Evolutionary conservation across 2,797 vertebrate species (phyloP).

Genomic region (Kryptopterus vitreolus): DNA sequence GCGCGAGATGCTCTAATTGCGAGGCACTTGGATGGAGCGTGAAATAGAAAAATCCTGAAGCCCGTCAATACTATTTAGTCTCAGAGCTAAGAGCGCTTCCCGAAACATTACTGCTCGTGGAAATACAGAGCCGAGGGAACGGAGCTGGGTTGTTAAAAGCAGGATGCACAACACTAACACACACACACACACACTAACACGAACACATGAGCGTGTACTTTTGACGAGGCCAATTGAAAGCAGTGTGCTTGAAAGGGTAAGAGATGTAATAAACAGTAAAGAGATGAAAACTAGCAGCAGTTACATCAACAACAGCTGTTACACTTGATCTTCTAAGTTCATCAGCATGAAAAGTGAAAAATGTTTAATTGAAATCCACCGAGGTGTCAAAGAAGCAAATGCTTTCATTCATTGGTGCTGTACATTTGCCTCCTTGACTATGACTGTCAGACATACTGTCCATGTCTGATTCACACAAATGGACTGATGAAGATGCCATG

Average conservation of each 20-base stretch:
- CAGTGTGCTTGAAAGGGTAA: neutral
- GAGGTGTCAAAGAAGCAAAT: neutral
- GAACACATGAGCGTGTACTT: neutral
- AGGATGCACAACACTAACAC: neutral
- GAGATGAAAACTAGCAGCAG: neutral
- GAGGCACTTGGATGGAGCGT: slow-evolving; percentile 73
- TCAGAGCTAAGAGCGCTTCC: slow-evolving; percentile 36
- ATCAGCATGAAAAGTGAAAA: no score
- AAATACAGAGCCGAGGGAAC: neutral
- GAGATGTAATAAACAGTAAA: slow-evolving; percentile 3
- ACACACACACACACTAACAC: neutral
- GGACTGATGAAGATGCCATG: neutral
- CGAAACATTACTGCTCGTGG: slow-evolving; percentile 9
- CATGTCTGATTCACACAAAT: no score
- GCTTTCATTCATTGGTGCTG: neutral
- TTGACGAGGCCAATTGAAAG: neutral
- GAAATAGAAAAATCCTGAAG: slow-evolving; percentile 70
- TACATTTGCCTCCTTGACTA: neutral
- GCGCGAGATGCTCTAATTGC: slow-evolving; percentile 65
- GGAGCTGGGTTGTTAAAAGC: slow-evolving; percentile 13
- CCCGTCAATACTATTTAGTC: slow-evolving; percentile 63
- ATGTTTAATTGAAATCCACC: neutral
- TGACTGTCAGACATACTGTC: neutral
- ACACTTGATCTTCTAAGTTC: neutral
- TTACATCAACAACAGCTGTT: slow-evolving; percentile 11